Evolutionary conservation across 2,888 invertebrate species (phyloP).

Genomic region (Schizotus pectinicornis): DNA sequence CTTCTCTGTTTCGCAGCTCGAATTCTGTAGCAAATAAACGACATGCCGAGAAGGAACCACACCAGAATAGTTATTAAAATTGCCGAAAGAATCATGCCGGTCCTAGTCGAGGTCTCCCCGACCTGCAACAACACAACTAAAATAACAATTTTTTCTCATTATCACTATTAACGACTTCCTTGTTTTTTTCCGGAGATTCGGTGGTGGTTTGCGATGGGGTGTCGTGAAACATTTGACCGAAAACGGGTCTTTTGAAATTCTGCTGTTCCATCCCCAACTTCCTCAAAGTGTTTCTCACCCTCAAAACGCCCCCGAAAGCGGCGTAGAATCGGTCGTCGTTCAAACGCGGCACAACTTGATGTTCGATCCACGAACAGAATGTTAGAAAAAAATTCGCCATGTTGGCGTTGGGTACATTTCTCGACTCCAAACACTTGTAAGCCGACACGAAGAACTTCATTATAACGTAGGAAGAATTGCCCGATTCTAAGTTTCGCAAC

Average conservation of each 20-base stretch:
- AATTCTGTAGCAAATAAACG: conserved; percentile 53
- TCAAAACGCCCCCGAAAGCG: conserved; percentile 56
- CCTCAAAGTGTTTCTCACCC: conserved; percentile 56
- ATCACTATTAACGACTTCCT: not conserved
- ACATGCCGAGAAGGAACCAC: conserved; percentile 55
- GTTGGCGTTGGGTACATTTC: conserved; percentile 49
- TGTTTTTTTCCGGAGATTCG: too few relatives aligned
- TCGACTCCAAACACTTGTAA: conserved; percentile 58
- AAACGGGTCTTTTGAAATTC: not conserved
- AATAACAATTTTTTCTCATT: not conserved
- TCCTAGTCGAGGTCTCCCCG: not conserved
- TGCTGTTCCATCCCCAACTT: conserved; percentile 42
- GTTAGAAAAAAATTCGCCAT: conserved; percentile 60
- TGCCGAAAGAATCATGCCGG: conserved; percentile 38
- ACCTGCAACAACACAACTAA: not conserved
- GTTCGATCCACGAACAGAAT: conserved; percentile 63
- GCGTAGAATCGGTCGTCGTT: conserved; percentile 68
- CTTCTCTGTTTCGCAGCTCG: conserved; percentile 11
- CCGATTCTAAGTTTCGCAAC: conserved; percentile 57
- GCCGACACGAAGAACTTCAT: conserved; percentile 64
- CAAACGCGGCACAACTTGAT: conserved; percentile 60
- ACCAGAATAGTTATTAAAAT: conserved; percentile 50
- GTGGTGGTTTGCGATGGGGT: too few relatives aligned
- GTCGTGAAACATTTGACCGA: not conserved
- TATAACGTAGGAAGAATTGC: conserved; percentile 57